A percentile compares a stretch with the other conserved stretches of the same genome.
These are phyloP conservation scores for Prunella fulvescens DNA, from an alignment of 2,113 vertebrate species.

Conservation along the genomic window DNA sequence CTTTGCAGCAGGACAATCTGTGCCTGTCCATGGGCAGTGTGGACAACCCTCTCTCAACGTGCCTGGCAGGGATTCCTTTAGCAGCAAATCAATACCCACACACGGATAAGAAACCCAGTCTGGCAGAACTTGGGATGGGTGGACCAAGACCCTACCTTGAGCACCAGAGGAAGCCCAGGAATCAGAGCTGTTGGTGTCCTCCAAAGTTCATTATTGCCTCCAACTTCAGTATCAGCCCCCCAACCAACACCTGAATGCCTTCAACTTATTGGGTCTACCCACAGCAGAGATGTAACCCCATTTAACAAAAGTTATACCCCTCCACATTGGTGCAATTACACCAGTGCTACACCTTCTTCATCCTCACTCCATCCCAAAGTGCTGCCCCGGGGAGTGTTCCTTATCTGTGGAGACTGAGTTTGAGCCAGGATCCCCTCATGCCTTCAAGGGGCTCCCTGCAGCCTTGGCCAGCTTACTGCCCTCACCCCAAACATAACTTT, in stretches of 20 bases:
- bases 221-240: neutral
- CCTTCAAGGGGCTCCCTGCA: neutral
- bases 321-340: neutral
- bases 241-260: neutral
- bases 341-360: neutral
- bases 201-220: neutral
- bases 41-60: accelerated
- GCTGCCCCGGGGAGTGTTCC: neutral
- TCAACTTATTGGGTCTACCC: neutral
- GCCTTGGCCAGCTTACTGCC: neutral
- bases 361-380: neutral
- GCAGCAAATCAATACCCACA: neutral
- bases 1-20: neutral
- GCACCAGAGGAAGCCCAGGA: neutral
- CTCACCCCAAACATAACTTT: neutral
- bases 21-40: neutral
- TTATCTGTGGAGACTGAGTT: neutral
- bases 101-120: neutral
- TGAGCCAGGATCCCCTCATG: neutral
- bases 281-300: neutral
- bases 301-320: neutral
- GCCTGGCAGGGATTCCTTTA: neutral
- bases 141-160: neutral
- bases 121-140: neutral
- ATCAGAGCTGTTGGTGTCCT: neutral